Evolutionary conservation across 2,888 invertebrate species (phyloP).

Genomic region (Cremastobaeus sp.): DNA sequence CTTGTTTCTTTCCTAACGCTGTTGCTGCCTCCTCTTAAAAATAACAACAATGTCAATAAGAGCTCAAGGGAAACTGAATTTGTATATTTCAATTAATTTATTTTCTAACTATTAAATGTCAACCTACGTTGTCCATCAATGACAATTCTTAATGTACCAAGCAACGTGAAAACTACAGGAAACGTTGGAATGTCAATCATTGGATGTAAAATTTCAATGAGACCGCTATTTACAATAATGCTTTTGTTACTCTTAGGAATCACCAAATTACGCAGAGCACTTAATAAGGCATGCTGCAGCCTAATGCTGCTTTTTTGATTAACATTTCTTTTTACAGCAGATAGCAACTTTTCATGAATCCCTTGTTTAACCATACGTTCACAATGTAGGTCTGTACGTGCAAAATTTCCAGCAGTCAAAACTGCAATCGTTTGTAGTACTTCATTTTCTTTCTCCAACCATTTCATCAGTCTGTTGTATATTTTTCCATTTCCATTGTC

Average conservation of each 20-base stretch:
- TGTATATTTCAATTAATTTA: background rate
- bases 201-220: conserved; percentile 86
- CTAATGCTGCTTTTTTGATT: conserved; percentile 71
- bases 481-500: conserved; percentile 85
- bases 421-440: conserved; percentile 90
- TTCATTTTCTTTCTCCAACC: conserved; percentile 86
- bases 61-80: background rate
- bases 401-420: conserved; percentile 93
- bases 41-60: background rate
- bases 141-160: conserved; percentile 91
- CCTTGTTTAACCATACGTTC: conserved; percentile 89
- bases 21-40: conserved; percentile 84
- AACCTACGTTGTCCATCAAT: conserved; percentile 88
- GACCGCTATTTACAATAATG: conserved; percentile 84
- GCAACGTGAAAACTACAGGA: conserved; percentile 90
- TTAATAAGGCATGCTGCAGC: conserved; percentile 86
- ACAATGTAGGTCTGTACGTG: conserved; percentile 91
- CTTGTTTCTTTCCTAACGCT: conserved; percentile 82
- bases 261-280: conserved; percentile 88
- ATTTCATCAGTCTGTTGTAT: conserved; percentile 85
- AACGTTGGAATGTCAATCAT: conserved; percentile 85
- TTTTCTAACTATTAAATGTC: background rate
- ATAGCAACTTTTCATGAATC: conserved; percentile 83
- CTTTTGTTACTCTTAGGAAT: conserved; percentile 88
- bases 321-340: conserved; percentile 75